Evolutionary conservation across 2,113 vertebrate species (phyloP), one percentile per base, ranked within the genome.

Genomic region (Cercopithecus mona): DNA sequence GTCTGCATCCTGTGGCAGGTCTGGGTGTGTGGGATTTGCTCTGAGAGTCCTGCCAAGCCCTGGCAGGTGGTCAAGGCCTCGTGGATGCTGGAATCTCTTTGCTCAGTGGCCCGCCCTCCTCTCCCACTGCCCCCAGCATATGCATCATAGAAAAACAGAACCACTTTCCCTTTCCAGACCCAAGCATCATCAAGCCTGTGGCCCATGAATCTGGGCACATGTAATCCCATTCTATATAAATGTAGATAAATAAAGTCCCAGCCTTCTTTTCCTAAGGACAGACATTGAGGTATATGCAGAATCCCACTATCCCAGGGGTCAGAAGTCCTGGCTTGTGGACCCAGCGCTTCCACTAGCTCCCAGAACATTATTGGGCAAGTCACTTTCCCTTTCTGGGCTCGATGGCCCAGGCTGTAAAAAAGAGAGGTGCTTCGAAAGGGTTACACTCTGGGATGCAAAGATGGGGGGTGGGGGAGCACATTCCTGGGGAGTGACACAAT

Each of bases 401-500:
- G 11, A 43, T 59, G 45, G 43, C 32, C 3, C 40, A 18, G 6
- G n/a, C 73, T 79, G 18, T 52, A 75, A 80, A 94, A 89, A 11
- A 17, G 40, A 43, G 85, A 96, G 96, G 86, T 88, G 92, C 96
- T 93, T 84, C 81, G 94, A 97, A 98, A 97, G 97, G 97, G 98
- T 98, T 97, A 98, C 78, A 30, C 61, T 55, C 86, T 27, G 38
- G 89, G 97, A 72, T 20, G 57, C 70, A n/a, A 96, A 85, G 96
- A 10, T 43, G 85, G 94, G 43, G 59, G 97, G 92, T 55, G 30
- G 88, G 93, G 92, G 88, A 52, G 52, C 82, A 64, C 97, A 98
- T 98, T 97, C 98, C 98, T 97, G 95, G 83, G 92, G 94, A 92
- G 94, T 97, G 97, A 98, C 96, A 97, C 98, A 97, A 98, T 96